phyloP scores from a whole-genome alignment of 64 coral and sea anemone species.

The Montipora sp. region DNA sequence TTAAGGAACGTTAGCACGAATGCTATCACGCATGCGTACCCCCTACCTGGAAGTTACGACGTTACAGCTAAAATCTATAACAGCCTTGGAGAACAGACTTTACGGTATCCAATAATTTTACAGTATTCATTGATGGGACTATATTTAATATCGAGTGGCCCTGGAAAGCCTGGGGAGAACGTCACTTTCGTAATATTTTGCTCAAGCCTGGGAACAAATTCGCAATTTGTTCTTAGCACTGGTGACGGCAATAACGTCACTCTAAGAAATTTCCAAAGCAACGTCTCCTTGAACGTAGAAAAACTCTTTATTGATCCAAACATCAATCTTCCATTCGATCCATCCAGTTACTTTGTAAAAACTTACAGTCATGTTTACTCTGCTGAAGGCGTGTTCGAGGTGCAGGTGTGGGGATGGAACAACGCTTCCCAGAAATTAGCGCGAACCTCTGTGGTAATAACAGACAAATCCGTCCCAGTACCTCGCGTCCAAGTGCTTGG shows the following conservation, averaged over 20 bases:
- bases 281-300: background rate
- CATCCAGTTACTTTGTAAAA: slow-evolving; percentile 9
- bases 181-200: slow-evolving; percentile 84
- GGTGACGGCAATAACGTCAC: slow-evolving; percentile 53
- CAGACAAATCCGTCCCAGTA: slow-evolving; percentile 48
- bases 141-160: slow-evolving; percentile 52
- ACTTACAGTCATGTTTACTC: slow-evolving; percentile 55
- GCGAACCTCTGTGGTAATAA: slow-evolving; percentile 52
- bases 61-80: slow-evolving; percentile 53
- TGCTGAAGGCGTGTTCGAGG: slow-evolving; percentile 16
- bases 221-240: slow-evolving; percentile 62
- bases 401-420: slow-evolving; percentile 67
- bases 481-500: slow-evolving; percentile 55
- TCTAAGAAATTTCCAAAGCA: background rate
- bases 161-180: slow-evolving; percentile 33
- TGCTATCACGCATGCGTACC: slow-evolving; percentile 52
- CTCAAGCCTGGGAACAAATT: slow-evolving; percentile 61
- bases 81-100: background rate
- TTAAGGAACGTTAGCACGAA: background rate
- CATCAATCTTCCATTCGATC: slow-evolving; percentile 61
- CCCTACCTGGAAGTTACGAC: slow-evolving; percentile 62
- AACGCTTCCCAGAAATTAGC: slow-evolving; percentile 53
- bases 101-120: background rate
- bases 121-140: slow-evolving; percentile 67
- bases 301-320: slow-evolving; percentile 30